Percentiles rank a stretch among this genome's conserved stretches.
Evolutionary conservation across 2,797 vertebrate species (phyloP).

Genomic region (Poeciliopsis presidionis): DNA sequence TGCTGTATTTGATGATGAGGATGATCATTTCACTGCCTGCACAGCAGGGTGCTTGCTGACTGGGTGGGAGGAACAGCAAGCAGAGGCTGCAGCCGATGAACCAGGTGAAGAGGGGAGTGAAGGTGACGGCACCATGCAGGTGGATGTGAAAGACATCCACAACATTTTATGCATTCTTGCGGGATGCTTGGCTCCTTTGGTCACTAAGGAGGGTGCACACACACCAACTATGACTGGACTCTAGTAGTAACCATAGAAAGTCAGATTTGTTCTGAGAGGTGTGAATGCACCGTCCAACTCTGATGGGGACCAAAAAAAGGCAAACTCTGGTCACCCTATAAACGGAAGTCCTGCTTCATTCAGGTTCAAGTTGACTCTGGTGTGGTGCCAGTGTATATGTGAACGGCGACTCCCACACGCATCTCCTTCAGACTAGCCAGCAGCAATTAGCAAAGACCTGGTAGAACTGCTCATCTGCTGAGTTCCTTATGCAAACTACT

Average conservation of each 20-base stretch:
- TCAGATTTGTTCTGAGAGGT: background rate
- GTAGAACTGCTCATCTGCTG: no score
- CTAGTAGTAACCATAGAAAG: background rate
- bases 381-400: background rate
- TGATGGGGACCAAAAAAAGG: background rate
- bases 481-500: no score
- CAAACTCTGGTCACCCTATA: background rate
- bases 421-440: no score
- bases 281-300: background rate
- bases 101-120: constrained; percentile 47
- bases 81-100: constrained; percentile 1
- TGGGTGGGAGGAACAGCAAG: constrained; percentile 20
- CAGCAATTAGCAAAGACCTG: no score
- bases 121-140: background rate
- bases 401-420: background rate
- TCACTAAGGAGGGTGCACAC: background rate
- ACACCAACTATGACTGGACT: background rate
- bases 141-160: background rate
- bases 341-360: no score
- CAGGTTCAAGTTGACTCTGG: background rate
- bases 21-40: constrained; percentile 75
- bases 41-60: background rate
- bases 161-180: background rate
- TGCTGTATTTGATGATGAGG: constrained; percentile 64
- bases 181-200: background rate